phyloP scores from a whole-genome alignment of 2,888 invertebrate species.

The Chesias legatella region DNA sequence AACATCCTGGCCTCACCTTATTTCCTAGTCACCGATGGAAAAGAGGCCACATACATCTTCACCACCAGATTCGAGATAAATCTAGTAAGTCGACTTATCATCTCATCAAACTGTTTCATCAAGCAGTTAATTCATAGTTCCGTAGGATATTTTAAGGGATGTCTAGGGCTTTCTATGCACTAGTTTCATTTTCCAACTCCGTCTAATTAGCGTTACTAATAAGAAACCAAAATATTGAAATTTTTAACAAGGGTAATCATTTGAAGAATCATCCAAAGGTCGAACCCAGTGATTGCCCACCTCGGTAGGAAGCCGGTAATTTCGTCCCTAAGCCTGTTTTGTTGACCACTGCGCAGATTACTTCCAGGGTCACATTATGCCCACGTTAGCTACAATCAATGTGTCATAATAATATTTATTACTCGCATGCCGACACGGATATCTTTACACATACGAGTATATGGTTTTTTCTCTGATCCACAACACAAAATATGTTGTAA shows the following conservation, averaged over 20 bases:
- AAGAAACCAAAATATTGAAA: too few species aligned
- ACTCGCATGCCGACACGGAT: neutral
- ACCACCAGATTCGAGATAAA: slow-evolving; percentile 76
- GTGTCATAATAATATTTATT: slow-evolving; percentile 15
- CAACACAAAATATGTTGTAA: too few species aligned
- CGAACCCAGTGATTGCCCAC: slow-evolving; percentile 19
- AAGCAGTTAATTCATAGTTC: too few species aligned
- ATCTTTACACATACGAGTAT: too few species aligned
- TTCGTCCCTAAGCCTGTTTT: slow-evolving; percentile 38
- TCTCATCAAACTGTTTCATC: too few species aligned
- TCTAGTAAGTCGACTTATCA: slow-evolving; percentile 49
- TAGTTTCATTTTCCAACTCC: too few species aligned
- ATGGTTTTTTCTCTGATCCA: too few species aligned
- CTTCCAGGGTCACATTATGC: slow-evolving; percentile 28
- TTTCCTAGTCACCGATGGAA: slow-evolving; percentile 79
- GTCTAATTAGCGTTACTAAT: too few species aligned
- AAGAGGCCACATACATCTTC: slow-evolving; percentile 80
- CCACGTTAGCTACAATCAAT: slow-evolving; percentile 10
- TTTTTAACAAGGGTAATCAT: too few species aligned
- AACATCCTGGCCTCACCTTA: slow-evolving; percentile 81
- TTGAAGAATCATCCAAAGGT: slow-evolving; percentile 15
- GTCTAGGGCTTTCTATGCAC: too few species aligned
- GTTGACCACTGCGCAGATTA: slow-evolving; percentile 33
- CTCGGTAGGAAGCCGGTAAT: slow-evolving; percentile 42
- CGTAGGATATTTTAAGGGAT: too few species aligned